phyloP scores from a whole-genome alignment of 2,113 vertebrate genomes.

The Brachyistius frenatus region DNA sequence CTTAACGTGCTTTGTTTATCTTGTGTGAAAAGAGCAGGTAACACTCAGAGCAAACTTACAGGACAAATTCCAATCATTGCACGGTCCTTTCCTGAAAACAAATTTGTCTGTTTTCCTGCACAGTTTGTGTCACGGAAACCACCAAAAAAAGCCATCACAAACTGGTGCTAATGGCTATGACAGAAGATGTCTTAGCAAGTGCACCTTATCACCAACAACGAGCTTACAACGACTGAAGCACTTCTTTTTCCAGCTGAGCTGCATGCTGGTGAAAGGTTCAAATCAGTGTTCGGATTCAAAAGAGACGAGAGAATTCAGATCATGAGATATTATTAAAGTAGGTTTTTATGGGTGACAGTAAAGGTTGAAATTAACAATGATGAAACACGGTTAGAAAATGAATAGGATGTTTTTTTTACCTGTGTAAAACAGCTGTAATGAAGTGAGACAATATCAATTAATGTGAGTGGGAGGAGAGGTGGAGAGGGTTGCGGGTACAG shows the following conservation, averaged over 20 bases:
- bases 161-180: constrained; percentile 26
- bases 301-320: constrained; percentile 34
- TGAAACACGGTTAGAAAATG: constrained; percentile 69
- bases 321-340: constrained; percentile 34
- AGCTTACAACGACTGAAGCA: constrained; percentile 1
- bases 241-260: constrained; percentile 36
- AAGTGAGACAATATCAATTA: constrained; percentile 81
- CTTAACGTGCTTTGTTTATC: constrained; percentile 55
- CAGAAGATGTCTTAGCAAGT: constrained; percentile 25
- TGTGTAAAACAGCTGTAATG: constrained; percentile 74
- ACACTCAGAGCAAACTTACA: constrained; percentile 29
- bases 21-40: constrained; percentile 6
- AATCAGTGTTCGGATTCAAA: constrained; percentile 24
- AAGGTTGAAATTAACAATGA: constrained; percentile 75
- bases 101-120: not conserved
- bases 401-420: constrained; percentile 49
- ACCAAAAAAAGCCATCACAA: not conserved
- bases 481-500: not conserved
- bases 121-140: constrained; percentile 5
- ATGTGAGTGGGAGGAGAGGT: constrained; percentile 40
- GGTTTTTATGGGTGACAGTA: constrained; percentile 62
- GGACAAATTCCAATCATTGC: constrained; percentile 40
- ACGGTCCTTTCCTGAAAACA: constrained; percentile 43
- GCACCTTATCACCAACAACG: constrained; percentile 12
- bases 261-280: constrained; percentile 34